Percentiles rank a stretch among this genome's conserved stretches.
phyloP scores from a whole-genome alignment of 2,113 vertebrate genomes.

The Mobula birostris region DNA sequence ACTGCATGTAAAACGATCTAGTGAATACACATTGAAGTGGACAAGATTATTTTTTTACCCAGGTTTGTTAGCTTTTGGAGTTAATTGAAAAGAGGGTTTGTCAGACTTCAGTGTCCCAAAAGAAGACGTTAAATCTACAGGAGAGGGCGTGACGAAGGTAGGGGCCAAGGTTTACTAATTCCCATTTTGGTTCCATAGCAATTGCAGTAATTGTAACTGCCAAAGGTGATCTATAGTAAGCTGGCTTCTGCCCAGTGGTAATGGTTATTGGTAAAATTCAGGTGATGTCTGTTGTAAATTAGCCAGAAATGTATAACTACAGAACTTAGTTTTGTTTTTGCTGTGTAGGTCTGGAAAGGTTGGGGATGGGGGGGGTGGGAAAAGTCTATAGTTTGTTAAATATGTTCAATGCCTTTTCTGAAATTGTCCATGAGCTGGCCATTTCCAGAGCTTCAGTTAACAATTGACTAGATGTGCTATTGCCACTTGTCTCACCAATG shows the following conservation, averaged over 20 bases:
- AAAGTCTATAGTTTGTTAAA: conserved; percentile 3
- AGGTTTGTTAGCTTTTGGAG: conserved; percentile 32
- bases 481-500: not conserved
- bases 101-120: not conserved
- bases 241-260: conserved; percentile 21
- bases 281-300: conserved; percentile 33
- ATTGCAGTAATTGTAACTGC: not conserved
- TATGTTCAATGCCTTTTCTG: not conserved
- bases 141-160: not conserved
- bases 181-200: not conserved
- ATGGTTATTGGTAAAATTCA: conserved; percentile 28
- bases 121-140: not conserved
- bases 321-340: conserved; percentile 18
- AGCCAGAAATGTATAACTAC: conserved; percentile 16
- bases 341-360: not conserved
- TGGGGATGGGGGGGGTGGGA: not conserved
- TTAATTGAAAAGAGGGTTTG: conserved; percentile 21
- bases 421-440: not conserved
- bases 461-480: not conserved
- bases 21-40: not conserved
- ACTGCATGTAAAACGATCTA: conserved; percentile 58
- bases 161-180: not conserved
- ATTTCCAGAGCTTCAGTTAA: not conserved
- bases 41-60: conserved; percentile 10
- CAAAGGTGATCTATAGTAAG: not conserved